Evolutionary conservation across 2,888 invertebrate genomes (phyloP), one percentile per base, ranked within the genome.

Genomic region (Ormyrus nitidulus): DNA sequence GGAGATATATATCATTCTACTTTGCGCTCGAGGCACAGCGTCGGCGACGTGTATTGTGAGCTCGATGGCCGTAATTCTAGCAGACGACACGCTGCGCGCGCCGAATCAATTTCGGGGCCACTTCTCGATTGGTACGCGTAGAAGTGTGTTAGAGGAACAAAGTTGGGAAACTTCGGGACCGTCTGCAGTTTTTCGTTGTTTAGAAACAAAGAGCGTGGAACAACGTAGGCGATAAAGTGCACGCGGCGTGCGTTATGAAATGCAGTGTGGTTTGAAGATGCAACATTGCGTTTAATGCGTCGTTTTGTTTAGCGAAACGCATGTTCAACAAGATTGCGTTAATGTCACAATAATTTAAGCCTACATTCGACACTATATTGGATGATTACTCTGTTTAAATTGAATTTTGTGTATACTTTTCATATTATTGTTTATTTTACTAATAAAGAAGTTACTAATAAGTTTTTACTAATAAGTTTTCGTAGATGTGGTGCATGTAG

Each of bases 51-150:
- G 2, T 34, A 34, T 34, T 34, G 34, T 34, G 34, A 34, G 34
- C 34, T 34, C 34, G 34, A 34, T 4, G 34, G 34, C 34, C 54
- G 11, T 44, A 8, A 61, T 7, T 3, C 5, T 19, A 64, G 64
- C 62, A 64, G 64, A 73, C 73, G 65, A 74, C 54, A 13, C 58
- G 65, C 46, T 11, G 54, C 44, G 56, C 58, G 58, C 64, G 74
- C 65, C 74, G 74, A 74, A 65, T 74, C 74, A 65, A 74, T 65
- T 64, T 74, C 19, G 44, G 11, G n/a, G 54, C 62, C 65, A 48
- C 74, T 74, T 61, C 72, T 62, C 13, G 61, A 9, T 54, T 58
- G 1, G 59, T 13, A 7, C 7, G 58, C 13, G n/a, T 13, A 6
- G 6, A 9, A 9, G 9, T 48, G 58, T 48, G n/a, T 58, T 13